A percentile compares a stretch with the other conserved stretches of the same genome.
Evolutionary conservation across 2,113 vertebrate species (phyloP).

Genomic region (Menura novaehollandiae): DNA sequence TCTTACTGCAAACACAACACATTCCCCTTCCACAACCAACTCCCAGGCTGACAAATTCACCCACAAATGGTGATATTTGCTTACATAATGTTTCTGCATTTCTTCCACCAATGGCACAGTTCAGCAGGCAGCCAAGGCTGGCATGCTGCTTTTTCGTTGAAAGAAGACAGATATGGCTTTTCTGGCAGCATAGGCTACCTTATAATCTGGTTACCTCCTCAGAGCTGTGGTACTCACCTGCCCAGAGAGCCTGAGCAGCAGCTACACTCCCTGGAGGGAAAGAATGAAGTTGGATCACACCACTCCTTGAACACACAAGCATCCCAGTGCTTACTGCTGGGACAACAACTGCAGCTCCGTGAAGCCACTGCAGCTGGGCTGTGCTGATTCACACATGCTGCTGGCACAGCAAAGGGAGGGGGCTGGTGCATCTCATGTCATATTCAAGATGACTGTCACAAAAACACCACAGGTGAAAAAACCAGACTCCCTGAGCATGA

Average conservation of each 20-base stretch:
- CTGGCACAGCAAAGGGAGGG: neutral
- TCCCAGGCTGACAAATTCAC: neutral
- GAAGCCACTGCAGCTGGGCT: neutral
- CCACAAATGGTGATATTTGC: neutral
- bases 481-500: neutral
- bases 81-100: neutral
- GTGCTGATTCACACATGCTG: neutral
- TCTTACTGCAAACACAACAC: neutral
- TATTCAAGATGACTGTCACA: neutral
- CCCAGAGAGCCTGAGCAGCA: neutral
- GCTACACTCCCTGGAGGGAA: neutral
- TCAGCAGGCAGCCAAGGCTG: neutral
- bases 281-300: neutral
- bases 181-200: neutral
- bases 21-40: neutral
- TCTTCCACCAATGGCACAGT: neutral
- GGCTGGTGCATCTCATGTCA: neutral
- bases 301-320: neutral
- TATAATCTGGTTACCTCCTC: neutral
- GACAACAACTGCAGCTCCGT: rapidly evolving
- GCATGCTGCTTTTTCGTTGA: neutral
- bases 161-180: neutral
- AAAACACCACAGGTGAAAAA: neutral
- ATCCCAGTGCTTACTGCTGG: neutral
- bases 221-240: neutral